These are phyloP conservation scores for Musca domestica DNA, from an alignment of 1,140 invertebrate genomes.

Conservation along the genomic window DNA sequence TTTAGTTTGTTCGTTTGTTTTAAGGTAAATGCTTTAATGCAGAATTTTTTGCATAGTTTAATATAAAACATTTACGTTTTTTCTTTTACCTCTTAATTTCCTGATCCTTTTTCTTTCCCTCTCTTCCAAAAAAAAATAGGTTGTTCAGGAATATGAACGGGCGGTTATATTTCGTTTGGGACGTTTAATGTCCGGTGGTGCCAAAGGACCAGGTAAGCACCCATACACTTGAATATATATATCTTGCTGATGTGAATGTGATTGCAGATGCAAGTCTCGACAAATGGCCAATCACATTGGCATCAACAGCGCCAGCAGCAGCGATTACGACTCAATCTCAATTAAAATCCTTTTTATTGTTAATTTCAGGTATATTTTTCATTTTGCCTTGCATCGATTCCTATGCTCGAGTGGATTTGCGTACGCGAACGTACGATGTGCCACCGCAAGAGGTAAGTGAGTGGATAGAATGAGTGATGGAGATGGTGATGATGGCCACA, in stretches of 20 bases:
- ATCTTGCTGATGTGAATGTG: not conserved
- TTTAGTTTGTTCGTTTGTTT: slow-evolving; percentile 94
- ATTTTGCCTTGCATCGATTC: slow-evolving; percentile 92
- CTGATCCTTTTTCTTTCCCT: not conserved
- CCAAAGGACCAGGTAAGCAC: slow-evolving; percentile 79
- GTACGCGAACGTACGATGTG: slow-evolving; percentile 90
- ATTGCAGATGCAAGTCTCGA: not conserved
- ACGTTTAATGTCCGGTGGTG: slow-evolving; percentile 79
- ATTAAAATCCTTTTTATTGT: not conserved
- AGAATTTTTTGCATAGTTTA: not conserved
- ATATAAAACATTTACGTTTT: too few relatives aligned
- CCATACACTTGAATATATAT: not conserved
- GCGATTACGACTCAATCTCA: not conserved
- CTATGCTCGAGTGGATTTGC: slow-evolving; percentile 86
- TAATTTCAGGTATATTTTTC: slow-evolving; percentile 79
- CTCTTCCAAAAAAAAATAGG: slow-evolving; percentile 58
- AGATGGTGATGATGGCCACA: not conserved
- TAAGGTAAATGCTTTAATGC: slow-evolving; percentile 61
- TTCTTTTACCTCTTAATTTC: not conserved
- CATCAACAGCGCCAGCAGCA: not conserved
- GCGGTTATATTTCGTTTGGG: slow-evolving; percentile 89
- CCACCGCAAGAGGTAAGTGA: slow-evolving; percentile 85
- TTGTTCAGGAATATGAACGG: slow-evolving; percentile 89
- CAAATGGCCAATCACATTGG: not conserved
- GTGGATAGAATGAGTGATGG: too few relatives aligned